Base-by-base conservation (phyloP, 1,140 invertebrate species). In the Heliothis subflexa region DNA sequence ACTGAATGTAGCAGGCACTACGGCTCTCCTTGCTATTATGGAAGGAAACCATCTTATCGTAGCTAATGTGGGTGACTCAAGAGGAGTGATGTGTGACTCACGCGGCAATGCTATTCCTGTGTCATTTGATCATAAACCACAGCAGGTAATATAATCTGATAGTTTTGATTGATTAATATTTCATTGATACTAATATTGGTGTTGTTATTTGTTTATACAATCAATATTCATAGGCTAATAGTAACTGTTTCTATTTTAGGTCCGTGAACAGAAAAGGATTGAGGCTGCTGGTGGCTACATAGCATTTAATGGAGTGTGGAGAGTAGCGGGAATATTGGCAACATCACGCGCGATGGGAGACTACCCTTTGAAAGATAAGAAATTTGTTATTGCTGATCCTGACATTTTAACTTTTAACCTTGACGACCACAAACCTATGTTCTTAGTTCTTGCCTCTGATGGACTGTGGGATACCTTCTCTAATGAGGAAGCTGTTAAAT, bases 121-220 rank as follows among this genome's bases (percentile, higher is more conserved):
- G 10, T 99, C 98, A 13, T 98, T 98, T 94, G 99, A 99, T 92
- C 98, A 99, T 88, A 99, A 99, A 95, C 99, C 99, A 33, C 98
- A 99, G 91, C 97, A 98, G 96, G 98, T 98, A 79, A 79, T 73
- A 9, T 64, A 73, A 61, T 57, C 18, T 59, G 59, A 78, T 54
- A 52, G 16, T 45, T 25, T 61, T 75, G 50, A 66, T 0, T 66
- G 18, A 16, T 9, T 55, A 13, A 52, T 52, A 14, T 52, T 52
- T n/a, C n/a, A 52, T 52, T 52, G 14, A n/a, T 3, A 52, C 4
- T 52, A 1, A 50, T 0, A 50, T 50, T 50, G 11, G 21, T 25
- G 21, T 25, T 25, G 21, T 25, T 25, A 25, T 25, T 25, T 25
- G 0, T 40, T 40, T 9, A 7, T 40, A 9, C 3, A 0, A 40